A percentile compares a stretch with the other conserved stretches of the same genome.
Evolutionary conservation across 2,888 invertebrate species (phyloP).

Genomic region (Diloba caeruleocephala): DNA sequence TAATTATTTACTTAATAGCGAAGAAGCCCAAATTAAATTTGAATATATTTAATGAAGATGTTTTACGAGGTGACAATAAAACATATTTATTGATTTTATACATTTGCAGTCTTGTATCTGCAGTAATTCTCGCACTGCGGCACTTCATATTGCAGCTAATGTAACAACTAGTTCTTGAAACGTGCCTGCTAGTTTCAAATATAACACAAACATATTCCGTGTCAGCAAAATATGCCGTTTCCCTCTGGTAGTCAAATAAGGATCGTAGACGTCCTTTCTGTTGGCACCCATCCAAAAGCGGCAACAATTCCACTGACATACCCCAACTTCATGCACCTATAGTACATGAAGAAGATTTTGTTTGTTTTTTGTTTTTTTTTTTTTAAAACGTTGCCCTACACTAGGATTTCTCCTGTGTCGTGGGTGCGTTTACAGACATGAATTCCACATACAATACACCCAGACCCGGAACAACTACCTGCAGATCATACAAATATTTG

Average conservation of each 20-base stretch:
- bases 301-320: slow-evolving; percentile 61
- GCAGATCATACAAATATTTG: too few relatives aligned
- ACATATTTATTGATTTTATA: slow-evolving; percentile 35
- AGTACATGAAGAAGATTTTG: slow-evolving; percentile 39
- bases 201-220: slow-evolving; percentile 35
- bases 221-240: slow-evolving; percentile 35
- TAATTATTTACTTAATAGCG: slow-evolving; percentile 21
- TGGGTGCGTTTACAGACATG: too few relatives aligned
- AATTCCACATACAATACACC: too few relatives aligned
- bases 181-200: slow-evolving; percentile 25
- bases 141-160: slow-evolving; percentile 39
- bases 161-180: slow-evolving; percentile 26
- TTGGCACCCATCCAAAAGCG: slow-evolving; percentile 67
- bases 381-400: too few relatives aligned
- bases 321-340: slow-evolving; percentile 44
- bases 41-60: too few relatives aligned
- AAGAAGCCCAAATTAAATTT: slow-evolving; percentile 1
- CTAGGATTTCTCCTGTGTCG: too few relatives aligned
- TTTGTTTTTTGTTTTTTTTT: too few relatives aligned
- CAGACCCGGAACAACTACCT: too few relatives aligned
- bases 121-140: slow-evolving; percentile 53
- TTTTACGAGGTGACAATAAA: slow-evolving; percentile 18
- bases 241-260: slow-evolving; percentile 39
- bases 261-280: slow-evolving; percentile 47
- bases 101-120: slow-evolving; percentile 35